Base-by-base conservation (phyloP, 1,140 invertebrate genomes). In the Steinernema feltiae region DNA sequence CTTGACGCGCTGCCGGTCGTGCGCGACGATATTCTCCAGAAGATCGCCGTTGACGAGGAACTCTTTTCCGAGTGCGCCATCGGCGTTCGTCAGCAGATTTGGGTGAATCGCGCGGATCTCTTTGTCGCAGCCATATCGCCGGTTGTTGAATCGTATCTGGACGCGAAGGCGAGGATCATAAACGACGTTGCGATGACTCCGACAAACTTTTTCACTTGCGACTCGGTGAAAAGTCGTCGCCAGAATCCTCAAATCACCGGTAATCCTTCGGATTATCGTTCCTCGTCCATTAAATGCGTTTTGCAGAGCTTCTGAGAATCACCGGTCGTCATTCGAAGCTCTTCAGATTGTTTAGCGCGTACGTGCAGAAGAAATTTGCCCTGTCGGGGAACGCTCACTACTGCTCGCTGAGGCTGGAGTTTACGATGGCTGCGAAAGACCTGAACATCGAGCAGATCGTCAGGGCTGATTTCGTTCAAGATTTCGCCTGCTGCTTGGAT, bases 401-500 rank as follows among this genome's bases (percentile, higher is more conserved):
- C 87, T 98, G 95, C 87, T 97, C 95, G 1, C 87, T 99, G 32
- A 89, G 95, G 84, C 94, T 95, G 0, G 95, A 98, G 88, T 88
- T 98, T 32, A 88, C 98, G 1, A 98, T 98, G 95, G 93, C 93
- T 1, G 87, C 97, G 17, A 95, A 97, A 87, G 95, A 98, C 87
- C 88, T 93, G 32, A 94, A 97, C 89, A 77, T 87, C 17, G 82
- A 83, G 72, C 82, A 73, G 30, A 69, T 75, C 35, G 73, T 46
- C 1, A 74, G 76, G 69, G 46, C 97, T 46, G 96, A 99, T 89
- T 95, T 95, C 1, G 97, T 95, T 87, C 96, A 98, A 87, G 98
- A 99, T 87, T 98, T 99, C 83, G 96, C 95, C 0, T 99, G 96
- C 95, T 98, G 95, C 87, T 89, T 99, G 79, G 95, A 99, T 89